Conservation (phyloP, 2,113 vertebrate genomes). For the Poecile atricapillus region DNA sequence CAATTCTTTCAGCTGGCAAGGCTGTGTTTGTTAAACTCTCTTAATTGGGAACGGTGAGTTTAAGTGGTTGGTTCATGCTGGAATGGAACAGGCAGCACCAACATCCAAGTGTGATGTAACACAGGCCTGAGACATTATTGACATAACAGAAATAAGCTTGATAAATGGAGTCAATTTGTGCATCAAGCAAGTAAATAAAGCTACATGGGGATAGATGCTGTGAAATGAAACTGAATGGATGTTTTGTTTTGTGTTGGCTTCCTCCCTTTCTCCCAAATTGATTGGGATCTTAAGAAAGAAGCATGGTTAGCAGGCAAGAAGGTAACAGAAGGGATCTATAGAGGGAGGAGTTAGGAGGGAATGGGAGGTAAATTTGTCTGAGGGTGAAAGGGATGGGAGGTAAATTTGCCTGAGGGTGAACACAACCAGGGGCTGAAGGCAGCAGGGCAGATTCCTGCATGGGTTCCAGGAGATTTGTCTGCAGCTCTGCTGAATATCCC, state of each 20-base stretch:
- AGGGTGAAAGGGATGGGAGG: background rate
- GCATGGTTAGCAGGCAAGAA: background rate
- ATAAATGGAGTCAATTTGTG: slow-evolving; percentile 17
- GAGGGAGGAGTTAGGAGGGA: background rate
- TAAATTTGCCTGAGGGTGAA: background rate
- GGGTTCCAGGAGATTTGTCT: background rate
- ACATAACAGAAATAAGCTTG: background rate
- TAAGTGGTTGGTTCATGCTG: background rate
- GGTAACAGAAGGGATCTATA: background rate
- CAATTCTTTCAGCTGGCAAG: background rate
- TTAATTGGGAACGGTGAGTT: background rate
- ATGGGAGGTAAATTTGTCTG: background rate
- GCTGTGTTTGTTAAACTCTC: background rate
- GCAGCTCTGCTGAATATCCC: background rate
- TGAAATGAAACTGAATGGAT: background rate
- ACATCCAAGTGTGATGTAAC: background rate
- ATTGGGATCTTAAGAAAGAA: background rate
- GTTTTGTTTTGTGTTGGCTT: background rate
- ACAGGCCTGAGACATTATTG: background rate
- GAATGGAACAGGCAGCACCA: background rate
- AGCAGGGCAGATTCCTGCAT: background rate
- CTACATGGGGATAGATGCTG: background rate
- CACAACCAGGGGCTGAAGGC: background rate
- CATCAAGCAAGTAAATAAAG: slow-evolving; percentile 11
- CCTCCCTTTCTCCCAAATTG: background rate